Evolutionary conservation across 1,140 invertebrate species (phyloP).

Genomic region (Lepidurus apus): DNA sequence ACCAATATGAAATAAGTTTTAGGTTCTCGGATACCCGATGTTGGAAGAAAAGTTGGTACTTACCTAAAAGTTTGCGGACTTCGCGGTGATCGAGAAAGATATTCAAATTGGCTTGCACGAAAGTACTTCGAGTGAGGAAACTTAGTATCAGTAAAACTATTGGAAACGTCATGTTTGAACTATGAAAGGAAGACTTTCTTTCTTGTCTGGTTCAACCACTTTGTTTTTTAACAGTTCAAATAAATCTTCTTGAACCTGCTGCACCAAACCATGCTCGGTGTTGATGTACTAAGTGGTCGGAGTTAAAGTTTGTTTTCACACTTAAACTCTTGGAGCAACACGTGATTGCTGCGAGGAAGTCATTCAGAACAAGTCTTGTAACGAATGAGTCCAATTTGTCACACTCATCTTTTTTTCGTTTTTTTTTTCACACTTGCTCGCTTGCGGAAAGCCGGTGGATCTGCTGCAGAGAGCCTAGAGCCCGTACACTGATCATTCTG

Average conservation of each 20-base stretch:
- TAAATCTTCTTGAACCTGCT: neutral
- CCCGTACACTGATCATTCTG: neutral
- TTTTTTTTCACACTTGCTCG: neutral
- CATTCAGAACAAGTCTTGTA: neutral
- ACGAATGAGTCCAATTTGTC: conserved; percentile 8
- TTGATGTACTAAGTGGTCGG: neutral
- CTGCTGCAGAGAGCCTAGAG: neutral
- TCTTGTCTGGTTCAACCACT: neutral
- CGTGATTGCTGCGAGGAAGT: neutral
- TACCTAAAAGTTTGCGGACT: conserved; percentile 28
- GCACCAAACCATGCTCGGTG: neutral
- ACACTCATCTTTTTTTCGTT: neutral
- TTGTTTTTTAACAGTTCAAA: neutral
- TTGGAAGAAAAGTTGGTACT: neutral
- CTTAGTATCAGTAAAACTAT: neutral
- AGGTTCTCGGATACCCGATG: neutral
- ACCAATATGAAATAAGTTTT: no score
- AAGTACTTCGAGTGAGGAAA: neutral
- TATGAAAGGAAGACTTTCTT: neutral
- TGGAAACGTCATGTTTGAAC: conserved; percentile 2
- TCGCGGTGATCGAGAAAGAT: conserved; percentile 30
- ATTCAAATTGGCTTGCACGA: conserved; percentile 26
- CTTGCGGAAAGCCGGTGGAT: neutral
- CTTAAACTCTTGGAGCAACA: neutral
- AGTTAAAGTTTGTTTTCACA: neutral